Evolutionary conservation across 2,797 vertebrate genomes (phyloP), one percentile per base, ranked within the genome.

Genomic region (Periparus ater): DNA sequence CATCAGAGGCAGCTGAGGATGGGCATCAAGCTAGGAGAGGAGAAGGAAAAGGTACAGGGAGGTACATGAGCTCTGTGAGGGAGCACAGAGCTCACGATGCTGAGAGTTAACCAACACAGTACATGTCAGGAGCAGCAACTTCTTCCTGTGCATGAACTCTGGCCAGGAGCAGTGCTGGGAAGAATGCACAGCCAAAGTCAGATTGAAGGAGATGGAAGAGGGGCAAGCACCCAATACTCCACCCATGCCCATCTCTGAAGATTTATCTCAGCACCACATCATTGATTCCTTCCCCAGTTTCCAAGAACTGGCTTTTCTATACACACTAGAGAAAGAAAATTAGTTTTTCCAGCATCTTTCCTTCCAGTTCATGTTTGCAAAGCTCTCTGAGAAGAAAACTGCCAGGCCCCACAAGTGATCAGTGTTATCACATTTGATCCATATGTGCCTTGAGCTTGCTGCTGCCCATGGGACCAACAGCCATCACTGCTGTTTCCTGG

Each of bases 221-320:
- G n/a, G 16, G n/a, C 23, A 75, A 81, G 40, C 58, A 70, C 38
- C 51, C 53, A 25, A 45, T 77, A 48, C 13, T 67, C n/a, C 10
- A 7, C 22, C 8, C 15, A 0, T 34, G 42, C 18, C n/a, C 13
- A 42, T 44, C 73, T 70, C 55, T 57, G n/a, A 76, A 86, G 50
- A 87, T 57, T 76, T 82, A 70, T 74, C 80, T 74, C 74, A 70
- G 81, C 26, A 75, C 40, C 17, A 68, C 63, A 80, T 74, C 21
- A 26, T 81, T 47, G 62, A 76, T 66, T 88, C 51, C 36, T 73
- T 76, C 45, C 25, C 18, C 34, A 44, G 67, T 88, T 95, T 95
- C 74, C 80, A 82, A 65, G 63, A 94, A 82, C n/a, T 44, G 8
- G 14, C 32, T 54, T 78, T 67, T 84, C 71, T 23, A 76, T 8